A percentile compares a stretch with the other conserved stretches of the same genome.
Evolutionary conservation across 2,113 vertebrate genomes (phyloP).

Genomic region (Campylomormyrus tamandua): DNA sequence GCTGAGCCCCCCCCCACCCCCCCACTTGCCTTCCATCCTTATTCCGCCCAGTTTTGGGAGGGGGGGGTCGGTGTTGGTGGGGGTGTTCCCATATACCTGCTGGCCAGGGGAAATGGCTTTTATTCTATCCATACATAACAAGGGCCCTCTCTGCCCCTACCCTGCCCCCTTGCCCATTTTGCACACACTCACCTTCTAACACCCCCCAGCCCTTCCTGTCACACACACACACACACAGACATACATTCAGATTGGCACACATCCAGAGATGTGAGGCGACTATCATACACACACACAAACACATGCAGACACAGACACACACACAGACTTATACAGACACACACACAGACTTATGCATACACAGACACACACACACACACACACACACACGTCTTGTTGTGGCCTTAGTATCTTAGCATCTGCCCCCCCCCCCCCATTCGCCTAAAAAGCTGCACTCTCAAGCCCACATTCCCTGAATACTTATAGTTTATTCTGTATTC

Average conservation of each 20-base stretch:
- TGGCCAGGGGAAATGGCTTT: conserved; percentile 50
- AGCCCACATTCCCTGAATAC: conserved; percentile 38
- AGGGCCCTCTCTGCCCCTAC: conserved; percentile 42
- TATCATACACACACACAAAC: neutral
- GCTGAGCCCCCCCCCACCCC: neutral
- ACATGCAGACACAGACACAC: neutral
- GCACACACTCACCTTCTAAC: neutral
- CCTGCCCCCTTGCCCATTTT: conserved; percentile 27
- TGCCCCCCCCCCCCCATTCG: neutral
- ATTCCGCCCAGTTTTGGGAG: conserved; percentile 32
- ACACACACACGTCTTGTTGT: neutral
- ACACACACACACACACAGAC: neutral
- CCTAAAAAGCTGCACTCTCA: conserved; percentile 2
- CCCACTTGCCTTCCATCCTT: conserved; percentile 2
- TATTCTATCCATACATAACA: conserved; percentile 61
- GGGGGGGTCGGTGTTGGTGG: conserved; percentile 17
- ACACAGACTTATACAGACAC: neutral
- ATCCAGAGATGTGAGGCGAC: neutral
- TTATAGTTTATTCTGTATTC: conserved; percentile 25
- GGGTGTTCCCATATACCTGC: conserved; percentile 39
- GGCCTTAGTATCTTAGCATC: neutral
- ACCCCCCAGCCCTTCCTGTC: conserved; percentile 17
- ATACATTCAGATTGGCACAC: neutral
- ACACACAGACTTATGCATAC: conserved; percentile 4
- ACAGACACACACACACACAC: neutral